phyloP scores from a whole-genome alignment of 2,888 invertebrate genomes.

The Eupeodes luniger region DNA sequence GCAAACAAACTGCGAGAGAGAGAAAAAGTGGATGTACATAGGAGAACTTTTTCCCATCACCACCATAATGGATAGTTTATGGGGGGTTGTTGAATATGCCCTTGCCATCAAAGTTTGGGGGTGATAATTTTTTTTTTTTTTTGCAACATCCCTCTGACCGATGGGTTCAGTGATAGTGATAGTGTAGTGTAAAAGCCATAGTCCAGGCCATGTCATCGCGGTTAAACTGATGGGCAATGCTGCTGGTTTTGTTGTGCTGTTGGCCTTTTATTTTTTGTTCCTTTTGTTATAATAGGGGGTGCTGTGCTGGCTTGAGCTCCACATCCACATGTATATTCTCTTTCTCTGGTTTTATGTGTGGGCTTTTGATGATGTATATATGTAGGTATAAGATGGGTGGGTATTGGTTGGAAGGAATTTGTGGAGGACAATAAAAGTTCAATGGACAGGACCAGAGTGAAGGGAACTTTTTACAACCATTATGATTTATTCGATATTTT shows the following conservation, averaged over 20 bases:
- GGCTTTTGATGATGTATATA: not conserved
- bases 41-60: not conserved
- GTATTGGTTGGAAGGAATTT: slow-evolving; percentile 8
- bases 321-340: not conserved
- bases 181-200: slow-evolving; percentile 79
- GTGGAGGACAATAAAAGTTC: slow-evolving; percentile 47
- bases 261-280: slow-evolving; percentile 36
- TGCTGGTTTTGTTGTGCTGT: slow-evolving; percentile 45
- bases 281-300: slow-evolving; percentile 30
- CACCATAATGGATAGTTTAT: slow-evolving; percentile 35
- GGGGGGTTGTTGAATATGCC: slow-evolving; percentile 12
- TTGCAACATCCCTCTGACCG: slow-evolving; percentile 68
- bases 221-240: slow-evolving; percentile 83
- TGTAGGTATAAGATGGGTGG: not conserved
- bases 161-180: slow-evolving; percentile 74
- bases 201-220: slow-evolving; percentile 83
- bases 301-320: slow-evolving; percentile 10
- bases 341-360: slow-evolving; percentile 3
- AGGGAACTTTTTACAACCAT: slow-evolving; percentile 31
- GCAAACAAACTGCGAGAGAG: not conserved
- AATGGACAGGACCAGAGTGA: slow-evolving; percentile 47
- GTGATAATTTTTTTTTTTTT: slow-evolving; percentile 45
- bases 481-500: slow-evolving; percentile 27
- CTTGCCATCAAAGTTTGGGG: slow-evolving; percentile 33
- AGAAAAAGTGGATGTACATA: slow-evolving; percentile 1